Evolutionary conservation across 2,113 vertebrate genomes (phyloP).

Genomic region (Formicarius rufipectus): DNA sequence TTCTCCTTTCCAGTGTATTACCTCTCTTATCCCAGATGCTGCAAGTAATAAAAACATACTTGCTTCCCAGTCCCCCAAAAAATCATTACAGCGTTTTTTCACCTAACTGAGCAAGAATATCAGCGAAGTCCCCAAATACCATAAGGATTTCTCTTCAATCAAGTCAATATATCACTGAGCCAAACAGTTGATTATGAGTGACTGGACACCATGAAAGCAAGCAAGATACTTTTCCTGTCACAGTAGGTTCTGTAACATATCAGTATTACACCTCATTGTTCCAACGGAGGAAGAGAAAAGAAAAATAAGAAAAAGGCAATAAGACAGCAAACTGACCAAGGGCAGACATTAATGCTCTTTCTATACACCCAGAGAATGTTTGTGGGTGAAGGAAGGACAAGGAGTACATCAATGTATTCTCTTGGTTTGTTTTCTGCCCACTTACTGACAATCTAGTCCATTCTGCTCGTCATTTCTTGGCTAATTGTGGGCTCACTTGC

Average conservation of each 20-base stretch:
- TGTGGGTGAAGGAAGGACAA: not conserved
- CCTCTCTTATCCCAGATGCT: not conserved
- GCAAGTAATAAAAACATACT: not conserved
- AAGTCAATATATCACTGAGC: not conserved
- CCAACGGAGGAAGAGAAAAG: not conserved
- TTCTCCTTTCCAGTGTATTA: not conserved
- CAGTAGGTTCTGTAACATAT: fast-evolving
- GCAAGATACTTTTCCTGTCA: not conserved
- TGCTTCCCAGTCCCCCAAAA: not conserved
- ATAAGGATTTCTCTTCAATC: not conserved
- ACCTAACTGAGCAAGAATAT: not conserved
- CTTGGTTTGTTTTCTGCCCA: not conserved
- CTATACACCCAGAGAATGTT: not conserved
- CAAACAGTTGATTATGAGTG: not conserved
- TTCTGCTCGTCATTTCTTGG: not conserved
- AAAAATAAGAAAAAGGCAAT: not conserved
- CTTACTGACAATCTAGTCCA: not conserved
- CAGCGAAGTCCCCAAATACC: not conserved
- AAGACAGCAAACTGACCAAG: not conserved
- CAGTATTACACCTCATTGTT: not conserved
- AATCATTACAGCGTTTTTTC: not conserved
- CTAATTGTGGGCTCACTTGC: not conserved
- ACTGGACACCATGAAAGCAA: not conserved
- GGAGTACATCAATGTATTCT: not conserved
- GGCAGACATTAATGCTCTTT: not conserved